phyloP scores from a whole-genome alignment of 64 coral and sea anemone genomes.

The Pocillopora damicornis region DNA sequence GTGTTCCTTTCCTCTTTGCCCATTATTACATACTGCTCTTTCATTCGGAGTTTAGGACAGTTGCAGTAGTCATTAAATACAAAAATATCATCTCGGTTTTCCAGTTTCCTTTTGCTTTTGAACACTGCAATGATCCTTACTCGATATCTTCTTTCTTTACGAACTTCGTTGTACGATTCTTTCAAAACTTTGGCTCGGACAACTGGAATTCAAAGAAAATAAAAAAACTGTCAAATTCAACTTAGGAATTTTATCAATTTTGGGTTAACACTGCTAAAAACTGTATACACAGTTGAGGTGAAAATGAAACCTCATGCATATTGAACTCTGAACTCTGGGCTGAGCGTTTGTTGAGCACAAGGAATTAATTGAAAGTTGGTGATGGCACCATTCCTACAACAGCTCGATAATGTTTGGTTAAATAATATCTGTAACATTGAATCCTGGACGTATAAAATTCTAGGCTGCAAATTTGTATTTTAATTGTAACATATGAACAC shows the following conservation, averaged over 20 bases:
- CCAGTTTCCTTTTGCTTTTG: not conserved
- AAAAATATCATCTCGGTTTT: not conserved
- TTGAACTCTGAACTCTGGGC: too few relatives aligned
- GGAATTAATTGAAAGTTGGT: too few relatives aligned
- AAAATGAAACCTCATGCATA: too few relatives aligned
- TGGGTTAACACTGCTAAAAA: too few relatives aligned
- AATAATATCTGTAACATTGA: too few relatives aligned
- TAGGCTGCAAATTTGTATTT: too few relatives aligned
- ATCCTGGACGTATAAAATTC: too few relatives aligned
- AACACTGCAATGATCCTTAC: conserved; percentile 1
- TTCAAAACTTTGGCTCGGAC: not conserved
- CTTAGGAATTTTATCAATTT: too few relatives aligned
- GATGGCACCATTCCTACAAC: too few relatives aligned
- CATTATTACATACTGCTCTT: conserved; percentile 28
- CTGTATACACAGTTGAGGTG: too few relatives aligned
- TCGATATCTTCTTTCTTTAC: not conserved
- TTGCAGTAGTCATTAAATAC: not conserved
- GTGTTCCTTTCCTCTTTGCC: not conserved
- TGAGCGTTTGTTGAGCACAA: too few relatives aligned
- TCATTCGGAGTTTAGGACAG: not conserved
- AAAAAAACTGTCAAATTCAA: not conserved
- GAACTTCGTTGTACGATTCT: not conserved
- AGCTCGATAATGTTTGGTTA: too few relatives aligned
- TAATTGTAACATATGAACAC: not conserved
- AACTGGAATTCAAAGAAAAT: not conserved